These are phyloP conservation scores for Halichoerus grypus DNA, from an alignment of 2,113 vertebrate species.

Conservation along the genomic window DNA sequence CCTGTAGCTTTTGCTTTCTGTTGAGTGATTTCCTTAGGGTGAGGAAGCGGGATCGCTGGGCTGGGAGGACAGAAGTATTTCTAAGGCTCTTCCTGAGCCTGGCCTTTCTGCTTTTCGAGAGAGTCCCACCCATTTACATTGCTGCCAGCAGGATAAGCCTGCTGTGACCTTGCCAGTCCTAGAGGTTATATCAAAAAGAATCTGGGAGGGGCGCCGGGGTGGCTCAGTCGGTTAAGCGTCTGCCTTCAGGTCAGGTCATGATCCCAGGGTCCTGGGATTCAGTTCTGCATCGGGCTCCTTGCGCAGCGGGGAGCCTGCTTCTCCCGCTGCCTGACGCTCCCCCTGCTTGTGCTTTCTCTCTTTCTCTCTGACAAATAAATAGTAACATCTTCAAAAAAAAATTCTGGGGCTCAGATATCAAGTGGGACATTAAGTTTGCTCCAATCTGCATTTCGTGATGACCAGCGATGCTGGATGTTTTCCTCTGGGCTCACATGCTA, in stretches of 20 bases:
- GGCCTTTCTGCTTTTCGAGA: not conserved
- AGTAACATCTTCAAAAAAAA: not conserved
- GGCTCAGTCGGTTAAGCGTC: too few species aligned
- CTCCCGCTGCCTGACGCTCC: not conserved
- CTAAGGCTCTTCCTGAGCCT: not conserved
- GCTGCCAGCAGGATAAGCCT: not conserved
- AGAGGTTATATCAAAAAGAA: not conserved
- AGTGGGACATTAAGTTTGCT: not conserved
- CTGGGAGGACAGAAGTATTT: not conserved
- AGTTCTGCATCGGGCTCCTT: too few species aligned
- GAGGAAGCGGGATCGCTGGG: not conserved
- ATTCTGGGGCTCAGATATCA: not conserved
- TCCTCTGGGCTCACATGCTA: not conserved
- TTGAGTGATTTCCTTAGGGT: not conserved
- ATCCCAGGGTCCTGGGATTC: not conserved
- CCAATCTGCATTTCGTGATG: not conserved
- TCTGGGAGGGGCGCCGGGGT: not conserved
- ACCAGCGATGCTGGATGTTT: not conserved
- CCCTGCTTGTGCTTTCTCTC: too few species aligned
- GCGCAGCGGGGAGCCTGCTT: too few species aligned
- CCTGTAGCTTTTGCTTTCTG: not conserved
- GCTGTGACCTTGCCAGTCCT: not conserved
- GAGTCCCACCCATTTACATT: rapidly evolving
- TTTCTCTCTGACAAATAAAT: not conserved
- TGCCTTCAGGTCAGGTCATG: not conserved